phyloP scores from a whole-genome alignment of 2,797 vertebrate genomes.

The Mus spretus region DNA sequence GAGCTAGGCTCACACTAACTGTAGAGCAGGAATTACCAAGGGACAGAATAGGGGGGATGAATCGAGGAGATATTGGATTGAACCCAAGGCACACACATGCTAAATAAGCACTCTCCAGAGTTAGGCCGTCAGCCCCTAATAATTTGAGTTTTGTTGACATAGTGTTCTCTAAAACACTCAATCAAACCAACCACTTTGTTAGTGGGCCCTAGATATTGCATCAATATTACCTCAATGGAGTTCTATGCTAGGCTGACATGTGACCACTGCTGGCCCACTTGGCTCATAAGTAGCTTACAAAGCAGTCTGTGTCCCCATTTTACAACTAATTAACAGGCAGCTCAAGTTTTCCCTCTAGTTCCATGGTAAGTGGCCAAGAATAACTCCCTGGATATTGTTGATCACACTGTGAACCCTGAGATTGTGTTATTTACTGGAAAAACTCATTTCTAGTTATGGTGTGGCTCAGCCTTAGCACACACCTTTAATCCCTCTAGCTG shows the following conservation, averaged over 20 bases:
- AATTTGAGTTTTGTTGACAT: neutral
- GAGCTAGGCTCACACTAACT: neutral
- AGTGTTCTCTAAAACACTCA: neutral
- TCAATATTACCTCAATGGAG: neutral
- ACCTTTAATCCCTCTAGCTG: no score
- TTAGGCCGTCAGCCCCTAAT: neutral
- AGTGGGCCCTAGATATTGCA: neutral
- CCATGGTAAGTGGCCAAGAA: no score
- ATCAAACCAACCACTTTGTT: constrained; percentile 24
- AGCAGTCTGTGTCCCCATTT: neutral
- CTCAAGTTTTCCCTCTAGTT: neutral
- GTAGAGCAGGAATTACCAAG: neutral
- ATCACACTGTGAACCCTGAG: neutral
- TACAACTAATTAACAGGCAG: constrained; percentile 18
- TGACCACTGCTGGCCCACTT: neutral
- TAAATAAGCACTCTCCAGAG: neutral
- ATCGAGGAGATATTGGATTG: neutral
- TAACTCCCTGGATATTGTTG: neutral
- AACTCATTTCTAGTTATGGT: no score
- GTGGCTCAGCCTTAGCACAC: no score
- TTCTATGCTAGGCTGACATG: neutral
- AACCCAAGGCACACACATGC: neutral
- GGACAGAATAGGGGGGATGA: neutral
- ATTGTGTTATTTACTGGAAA: no score
- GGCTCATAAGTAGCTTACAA: neutral